phyloP scores from a whole-genome alignment of 2,888 invertebrate species.

The Andrena marginata region DNA sequence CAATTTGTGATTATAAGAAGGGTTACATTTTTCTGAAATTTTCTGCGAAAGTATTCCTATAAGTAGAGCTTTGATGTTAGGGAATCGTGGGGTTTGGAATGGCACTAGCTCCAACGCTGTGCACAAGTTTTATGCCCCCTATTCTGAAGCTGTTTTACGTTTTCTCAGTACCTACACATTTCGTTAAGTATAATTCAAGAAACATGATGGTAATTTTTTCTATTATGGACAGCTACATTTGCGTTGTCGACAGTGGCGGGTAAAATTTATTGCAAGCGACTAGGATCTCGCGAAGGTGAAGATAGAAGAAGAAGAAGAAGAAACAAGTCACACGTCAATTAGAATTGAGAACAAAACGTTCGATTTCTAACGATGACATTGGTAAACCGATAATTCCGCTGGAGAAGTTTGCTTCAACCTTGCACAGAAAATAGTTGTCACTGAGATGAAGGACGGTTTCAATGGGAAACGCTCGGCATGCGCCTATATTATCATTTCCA shows the following conservation, averaged over 20 bases:
- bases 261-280: background rate
- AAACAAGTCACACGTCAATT: background rate
- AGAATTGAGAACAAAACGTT: slow-evolving; percentile 16
- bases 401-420: slow-evolving; percentile 50
- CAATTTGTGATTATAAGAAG: no score
- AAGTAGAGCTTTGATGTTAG: no score
- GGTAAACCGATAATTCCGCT: slow-evolving; percentile 55
- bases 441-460: slow-evolving; percentile 33
- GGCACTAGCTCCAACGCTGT: no score
- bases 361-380: slow-evolving; percentile 41
- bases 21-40: no score
- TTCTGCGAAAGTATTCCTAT: no score
- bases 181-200: background rate
- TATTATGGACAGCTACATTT: no score
- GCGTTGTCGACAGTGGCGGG: no score
- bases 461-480: slow-evolving; percentile 22
- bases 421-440: slow-evolving; percentile 62
- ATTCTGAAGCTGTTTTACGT: background rate
- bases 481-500: slow-evolving; percentile 34
- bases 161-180: background rate
- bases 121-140: background rate
- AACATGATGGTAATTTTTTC: background rate
- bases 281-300: background rate
- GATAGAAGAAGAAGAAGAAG: background rate
- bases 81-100: no score